Evolutionary conservation across 2,888 invertebrate genomes (phyloP), one percentile per base, ranked within the genome.

Genomic region (Deilephila porcellus): DNA sequence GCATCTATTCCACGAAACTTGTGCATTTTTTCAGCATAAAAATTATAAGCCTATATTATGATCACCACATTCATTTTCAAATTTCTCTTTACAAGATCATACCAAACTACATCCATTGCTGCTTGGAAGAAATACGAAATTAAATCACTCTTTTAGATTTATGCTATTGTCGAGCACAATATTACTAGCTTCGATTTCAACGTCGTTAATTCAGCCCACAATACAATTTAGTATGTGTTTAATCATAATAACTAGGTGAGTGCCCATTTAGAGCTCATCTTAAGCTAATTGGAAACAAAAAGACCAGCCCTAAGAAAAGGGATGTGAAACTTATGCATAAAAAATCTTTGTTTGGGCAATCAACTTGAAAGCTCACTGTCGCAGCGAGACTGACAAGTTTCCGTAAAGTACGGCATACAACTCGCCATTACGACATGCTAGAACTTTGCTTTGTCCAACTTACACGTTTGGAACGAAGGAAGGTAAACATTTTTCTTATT

Each of bases 311-410:
- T 3, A 25, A 74, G 79, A 75, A 81, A 81, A 77, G 79, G 78
- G 77, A 73, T 81, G 81, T 76, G 80, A 79, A 82, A 80, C 76
- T 78, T 81, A 80, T 81, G 83, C 85, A 80, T 75, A 80, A 86
- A 63, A 37, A 89, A 90, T 90, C 90, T 90, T 92, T 90, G 88
- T 89, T 88, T 85, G 82, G 84, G 88, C 90, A 91, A 92, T 92
- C 91, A 90, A 84, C 81, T 87, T 89, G 88, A 92, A 88, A 91
- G 91, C 90, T 78, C 80, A 78, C 77, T 78, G 84, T 81, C 77
- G 80, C 73, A 74, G 77, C 77, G 75, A 67, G 52, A 74, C 75
- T 56, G 75, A 74, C 77, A 79, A 78, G 78, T 79, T 73, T 67
- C 71, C 73, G 70, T 72, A 63, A 73, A 74, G 71, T 71, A 71